A percentile compares a stretch with the other conserved stretches of the same genome.
These are phyloP conservation scores for Rafetus swinhoei DNA, from an alignment of 2,113 vertebrate genomes.

Conservation along the genomic window DNA sequence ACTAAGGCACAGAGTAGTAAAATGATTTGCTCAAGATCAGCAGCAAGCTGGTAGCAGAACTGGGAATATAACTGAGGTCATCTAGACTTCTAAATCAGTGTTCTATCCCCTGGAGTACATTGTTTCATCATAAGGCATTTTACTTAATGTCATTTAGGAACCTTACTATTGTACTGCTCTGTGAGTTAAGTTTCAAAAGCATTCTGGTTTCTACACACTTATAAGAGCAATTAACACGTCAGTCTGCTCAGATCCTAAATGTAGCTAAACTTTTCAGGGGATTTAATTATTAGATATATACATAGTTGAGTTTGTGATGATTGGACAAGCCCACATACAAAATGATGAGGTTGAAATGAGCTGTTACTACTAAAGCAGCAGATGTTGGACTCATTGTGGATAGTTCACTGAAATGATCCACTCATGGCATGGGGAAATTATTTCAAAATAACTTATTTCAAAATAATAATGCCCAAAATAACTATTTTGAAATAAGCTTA, in stretches of 20 bases:
- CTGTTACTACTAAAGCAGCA: too few relatives aligned
- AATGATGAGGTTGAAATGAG: too few relatives aligned
- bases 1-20: neutral
- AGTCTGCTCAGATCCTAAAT: neutral
- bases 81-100: neutral
- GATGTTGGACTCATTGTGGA: too few relatives aligned
- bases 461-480: too few relatives aligned
- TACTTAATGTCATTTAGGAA: rapidly evolving
- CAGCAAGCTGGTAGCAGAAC: neutral
- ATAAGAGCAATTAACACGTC: neutral
- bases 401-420: too few relatives aligned
- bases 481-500: too few relatives aligned
- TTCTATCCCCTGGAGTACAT: neutral
- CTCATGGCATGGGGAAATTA: too few relatives aligned
- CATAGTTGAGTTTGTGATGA: neutral
- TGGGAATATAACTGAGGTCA: neutral
- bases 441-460: too few relatives aligned
- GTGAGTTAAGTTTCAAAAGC: neutral
- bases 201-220: neutral
- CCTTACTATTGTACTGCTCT: neutral
- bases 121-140: neutral
- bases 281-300: neutral
- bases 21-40: slow-evolving; percentile 14
- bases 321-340: too few relatives aligned
- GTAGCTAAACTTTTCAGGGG: neutral